phyloP scores from a whole-genome alignment of 2,113 vertebrate species.

The Rhinoderma darwinii region DNA sequence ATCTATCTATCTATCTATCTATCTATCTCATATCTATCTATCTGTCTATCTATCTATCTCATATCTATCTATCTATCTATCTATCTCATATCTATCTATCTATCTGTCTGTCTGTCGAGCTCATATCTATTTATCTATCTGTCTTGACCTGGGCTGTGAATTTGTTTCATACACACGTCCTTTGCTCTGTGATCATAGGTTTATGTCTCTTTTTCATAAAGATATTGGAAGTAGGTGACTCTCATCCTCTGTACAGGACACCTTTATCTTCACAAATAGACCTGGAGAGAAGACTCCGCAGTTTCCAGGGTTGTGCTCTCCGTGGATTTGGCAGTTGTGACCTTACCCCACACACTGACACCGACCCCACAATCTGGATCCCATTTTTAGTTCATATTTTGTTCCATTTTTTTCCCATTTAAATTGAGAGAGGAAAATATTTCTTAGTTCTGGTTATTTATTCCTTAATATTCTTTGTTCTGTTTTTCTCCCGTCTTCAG shows the following conservation, averaged over 20 bases:
- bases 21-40: no score
- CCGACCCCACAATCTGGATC: conserved; percentile 37
- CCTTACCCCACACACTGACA: not conserved
- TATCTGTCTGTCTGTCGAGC: no score
- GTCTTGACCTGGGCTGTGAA: no score
- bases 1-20: no score
- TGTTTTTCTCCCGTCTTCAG: not conserved
- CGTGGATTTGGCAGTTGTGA: conserved; percentile 1
- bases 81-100: no score
- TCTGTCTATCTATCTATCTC: no score
- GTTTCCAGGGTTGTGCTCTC: not conserved
- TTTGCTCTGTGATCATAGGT: no score
- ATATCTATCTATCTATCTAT: no score
- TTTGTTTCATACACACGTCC: no score
- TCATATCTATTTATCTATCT: no score
- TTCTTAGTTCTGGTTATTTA: conserved; percentile 51
- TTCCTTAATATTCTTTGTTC: conserved; percentile 55
- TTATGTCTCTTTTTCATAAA: no score
- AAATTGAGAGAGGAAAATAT: conserved; percentile 50
- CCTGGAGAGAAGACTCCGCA: not conserved
- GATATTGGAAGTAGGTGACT: not conserved
- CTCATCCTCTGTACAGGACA: not conserved
- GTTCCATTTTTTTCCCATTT: conserved; percentile 21
- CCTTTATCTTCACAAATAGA: no score
- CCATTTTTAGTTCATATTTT: conserved; percentile 33